Percentiles rank a stretch among this genome's conserved stretches.
Conservation (phyloP, 2,888 invertebrate species). For the Sesia apiformis region DNA sequence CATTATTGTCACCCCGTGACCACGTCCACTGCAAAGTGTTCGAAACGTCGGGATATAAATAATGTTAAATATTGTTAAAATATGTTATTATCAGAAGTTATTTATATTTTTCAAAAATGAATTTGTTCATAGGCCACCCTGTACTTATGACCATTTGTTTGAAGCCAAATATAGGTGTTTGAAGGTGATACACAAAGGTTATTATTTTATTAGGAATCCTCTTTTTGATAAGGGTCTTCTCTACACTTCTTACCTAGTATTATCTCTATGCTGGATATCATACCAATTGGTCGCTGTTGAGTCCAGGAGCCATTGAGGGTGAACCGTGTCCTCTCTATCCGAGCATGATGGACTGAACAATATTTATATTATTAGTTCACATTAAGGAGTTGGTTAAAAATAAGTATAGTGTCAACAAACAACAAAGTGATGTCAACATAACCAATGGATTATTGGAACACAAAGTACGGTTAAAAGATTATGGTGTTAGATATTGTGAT, state of each 20-base stretch:
- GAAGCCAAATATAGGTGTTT: too few species aligned
- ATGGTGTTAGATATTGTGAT: neutral
- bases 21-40: too few species aligned
- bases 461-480: neutral
- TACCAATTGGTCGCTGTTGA: slow-evolving; percentile 78
- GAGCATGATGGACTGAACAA: slow-evolving; percentile 56
- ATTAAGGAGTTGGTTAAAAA: neutral
- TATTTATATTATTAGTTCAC: neutral
- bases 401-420: neutral
- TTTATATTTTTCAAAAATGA: too few species aligned
- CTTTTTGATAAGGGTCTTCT: too few species aligned
- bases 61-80: too few species aligned
- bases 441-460: neutral
- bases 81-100: too few species aligned
- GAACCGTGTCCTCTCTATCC: slow-evolving; percentile 77
- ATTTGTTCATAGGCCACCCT: too few species aligned
- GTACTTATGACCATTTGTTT: too few species aligned
- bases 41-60: too few species aligned
- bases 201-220: too few species aligned
- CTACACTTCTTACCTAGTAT: slow-evolving; percentile 29
- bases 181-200: too few species aligned
- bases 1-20: too few species aligned
- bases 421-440: neutral
- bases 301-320: slow-evolving; percentile 78
- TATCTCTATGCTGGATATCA: slow-evolving; percentile 48